A percentile compares a stretch with the other conserved stretches of the same genome.
Conservation (phyloP, 2,797 vertebrate species). For the Bradypodion ventrale region DNA sequence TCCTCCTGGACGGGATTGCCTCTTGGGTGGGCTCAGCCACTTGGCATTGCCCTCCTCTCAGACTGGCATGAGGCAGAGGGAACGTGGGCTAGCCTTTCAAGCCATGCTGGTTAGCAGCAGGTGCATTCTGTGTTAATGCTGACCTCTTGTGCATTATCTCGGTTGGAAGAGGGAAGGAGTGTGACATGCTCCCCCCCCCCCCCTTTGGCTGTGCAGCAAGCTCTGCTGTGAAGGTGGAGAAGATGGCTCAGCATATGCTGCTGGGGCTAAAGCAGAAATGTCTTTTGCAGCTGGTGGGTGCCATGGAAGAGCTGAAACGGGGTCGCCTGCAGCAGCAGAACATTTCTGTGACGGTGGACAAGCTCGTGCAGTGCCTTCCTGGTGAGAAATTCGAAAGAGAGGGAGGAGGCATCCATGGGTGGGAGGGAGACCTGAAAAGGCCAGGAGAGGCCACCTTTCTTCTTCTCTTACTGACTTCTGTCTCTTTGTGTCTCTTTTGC, state of each 20-base stretch:
- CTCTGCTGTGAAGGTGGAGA: no score
- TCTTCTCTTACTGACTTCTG: conserved; percentile 47
- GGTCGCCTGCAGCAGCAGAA: conserved; percentile 96
- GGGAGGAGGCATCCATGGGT: fast-evolving
- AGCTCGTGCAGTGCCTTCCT: conserved; percentile 91
- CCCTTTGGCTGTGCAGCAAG: no score
- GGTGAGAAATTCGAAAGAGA: conserved; percentile 74
- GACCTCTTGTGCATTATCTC: not conserved
- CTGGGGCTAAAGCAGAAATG: not conserved
- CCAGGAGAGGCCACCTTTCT: not conserved
- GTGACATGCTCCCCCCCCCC: no score
- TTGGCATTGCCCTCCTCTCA: no score
- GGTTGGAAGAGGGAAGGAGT: not conserved
- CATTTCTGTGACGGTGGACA: conserved; percentile 92
- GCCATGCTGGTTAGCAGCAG: no score
- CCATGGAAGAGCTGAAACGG: conserved; percentile 90
- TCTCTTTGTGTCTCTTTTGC: conserved; percentile 55
- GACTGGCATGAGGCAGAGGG: not conserved
- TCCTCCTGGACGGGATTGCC: fast-evolving
- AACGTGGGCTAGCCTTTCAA: not conserved
- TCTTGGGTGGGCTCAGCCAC: not conserved
- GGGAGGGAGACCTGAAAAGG: not conserved
- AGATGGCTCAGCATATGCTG: no score
- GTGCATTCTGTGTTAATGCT: no score
- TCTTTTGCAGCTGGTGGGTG: conserved; percentile 79